Base-by-base conservation (phyloP, 2,113 vertebrate species). In the Campylomormyrus numenius region DNA sequence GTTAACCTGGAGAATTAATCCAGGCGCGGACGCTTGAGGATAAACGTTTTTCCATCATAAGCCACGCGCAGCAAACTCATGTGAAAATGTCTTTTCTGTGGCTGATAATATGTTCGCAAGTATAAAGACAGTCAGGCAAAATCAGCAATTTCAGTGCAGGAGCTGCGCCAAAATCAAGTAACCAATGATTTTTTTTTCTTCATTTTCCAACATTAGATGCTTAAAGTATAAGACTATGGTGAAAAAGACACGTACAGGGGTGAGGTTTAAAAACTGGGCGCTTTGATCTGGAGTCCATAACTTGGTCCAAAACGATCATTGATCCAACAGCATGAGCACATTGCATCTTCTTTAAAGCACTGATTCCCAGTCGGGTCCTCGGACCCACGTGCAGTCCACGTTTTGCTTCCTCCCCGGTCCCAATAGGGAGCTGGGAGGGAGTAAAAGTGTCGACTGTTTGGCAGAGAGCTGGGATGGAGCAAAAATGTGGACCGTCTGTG, bases 1-100 rank as follows among this genome's bases (percentile, higher is more conserved):
- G 24, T 80, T 89, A 89, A 89, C 70, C 46, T 27, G 31, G 31
- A 88, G 39, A 62, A 70, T 74, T 70, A 74, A 74, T 89, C 49
- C 70, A 39, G 50, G 70, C 15, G 52, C 31, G 46, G 49, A 89
- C 53, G 27, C 70, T 89, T 50, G 66, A 80, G 46, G 70, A 52
- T 77, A 89, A 89, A 70, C 45, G 62, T 80, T 31, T 62, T 49
- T 62, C 31, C 48, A 80, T 77, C 70, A 50, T 50, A 50, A 52
- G 48, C 88, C n/a, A 48, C 15, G 15, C 31, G 66, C n/a, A 83
- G 62, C 27, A 89, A 35, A 31, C 70, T 31, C 6, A 13, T 48
- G 31, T 70, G 48, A 89, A 52, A 87, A n/a, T 15, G 45, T 9
- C 88, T 46, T 49, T 49, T 80, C 42, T 66, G 45, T 80, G 74